Evolutionary conservation across 2,797 vertebrate species (phyloP).

Genomic region (Sciaenops ocellatus): DNA sequence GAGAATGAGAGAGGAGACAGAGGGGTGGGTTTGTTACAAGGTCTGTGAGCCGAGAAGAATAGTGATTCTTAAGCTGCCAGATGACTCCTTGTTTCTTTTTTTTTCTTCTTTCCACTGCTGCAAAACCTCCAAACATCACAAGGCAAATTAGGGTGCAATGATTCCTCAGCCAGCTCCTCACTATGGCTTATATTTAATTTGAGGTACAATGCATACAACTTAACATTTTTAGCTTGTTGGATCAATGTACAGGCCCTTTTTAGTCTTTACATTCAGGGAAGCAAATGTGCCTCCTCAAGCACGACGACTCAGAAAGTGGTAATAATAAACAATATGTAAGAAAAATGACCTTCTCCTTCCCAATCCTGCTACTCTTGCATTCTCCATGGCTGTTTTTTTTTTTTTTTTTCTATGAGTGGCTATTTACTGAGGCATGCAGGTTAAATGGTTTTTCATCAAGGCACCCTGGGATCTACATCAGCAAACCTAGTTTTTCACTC

Average conservation of each 20-base stretch:
- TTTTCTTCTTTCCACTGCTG: conserved; percentile 21
- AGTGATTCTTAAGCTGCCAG: conserved; percentile 68
- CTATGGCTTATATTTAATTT: conserved; percentile 7
- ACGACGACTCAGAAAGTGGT: conserved; percentile 16
- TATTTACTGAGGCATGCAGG: conserved; percentile 78
- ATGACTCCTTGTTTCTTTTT: conserved; percentile 52
- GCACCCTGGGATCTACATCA: conserved; percentile 83
- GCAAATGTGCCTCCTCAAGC: conserved; percentile 41
- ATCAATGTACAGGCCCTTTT: background rate
- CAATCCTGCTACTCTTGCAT: conserved; percentile 70
- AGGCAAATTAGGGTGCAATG: conserved; percentile 27
- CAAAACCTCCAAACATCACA: conserved; percentile 43
- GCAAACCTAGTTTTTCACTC: conserved; percentile 69
- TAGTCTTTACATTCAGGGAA: background rate
- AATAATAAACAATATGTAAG: conserved; percentile 46
- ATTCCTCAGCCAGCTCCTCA: conserved; percentile 16
- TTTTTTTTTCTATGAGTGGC: conserved; percentile 56
- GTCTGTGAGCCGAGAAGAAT: conserved; percentile 66
- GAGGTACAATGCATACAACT: background rate
- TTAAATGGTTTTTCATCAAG: conserved; percentile 82
- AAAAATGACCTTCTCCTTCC: conserved; percentile 66
- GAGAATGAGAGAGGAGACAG: conserved; percentile 47
- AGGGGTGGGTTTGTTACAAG: conserved; percentile 67
- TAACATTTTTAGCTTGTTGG: conserved; percentile 1
- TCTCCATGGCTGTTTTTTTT: conserved; percentile 57